Evolutionary conservation across 1,140 invertebrate species (phyloP), one percentile per base, ranked within the genome.

Genomic region (Atta cephalotes): DNA sequence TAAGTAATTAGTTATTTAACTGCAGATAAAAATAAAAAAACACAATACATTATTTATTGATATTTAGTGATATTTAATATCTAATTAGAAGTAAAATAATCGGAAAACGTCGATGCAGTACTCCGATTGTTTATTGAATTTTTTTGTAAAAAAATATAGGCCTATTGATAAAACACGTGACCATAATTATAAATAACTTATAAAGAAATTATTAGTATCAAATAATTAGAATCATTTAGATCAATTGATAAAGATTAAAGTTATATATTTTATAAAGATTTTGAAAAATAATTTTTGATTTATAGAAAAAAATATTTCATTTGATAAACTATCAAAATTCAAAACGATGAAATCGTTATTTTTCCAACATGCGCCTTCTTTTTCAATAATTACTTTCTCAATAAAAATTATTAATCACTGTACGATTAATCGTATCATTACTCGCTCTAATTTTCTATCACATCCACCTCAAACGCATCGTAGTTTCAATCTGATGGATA

Each of bases 191-290:
- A 25, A 71, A 60, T 70, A 39, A 58, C 9, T 58, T 56, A 58
- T 58, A 12, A 18, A 58, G 18, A 51, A 56, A 70, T 28, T 39
- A 18, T 35, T 35, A 35, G 56, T n/a, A 35, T 45, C 12, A 18
- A 56, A 56, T 58, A 25, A 71, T 71, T 9, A 45, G 53, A 28
- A 39, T 14, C 39, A 51, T 45, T 35, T 53, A 35, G n/a, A 68
- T 71, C n/a, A 62, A 82, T 82, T 49, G 18, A 72, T 16, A 2
- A 68, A 68, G 31, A 80, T 68, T 3, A 9, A 68, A 53, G 21
- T 53, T 35, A 62, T 62, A 65, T 63, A 65, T 78, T 65, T 45
- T 3, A 51, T 21, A 12, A 78, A n/a, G 10, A 35, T 56, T 35
- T 28, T 12, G 28, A 10, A 12, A 68, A 39, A 56, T 28, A 14